phyloP scores from a whole-genome alignment of 2,888 invertebrate species.

The Tipula helvola region DNA sequence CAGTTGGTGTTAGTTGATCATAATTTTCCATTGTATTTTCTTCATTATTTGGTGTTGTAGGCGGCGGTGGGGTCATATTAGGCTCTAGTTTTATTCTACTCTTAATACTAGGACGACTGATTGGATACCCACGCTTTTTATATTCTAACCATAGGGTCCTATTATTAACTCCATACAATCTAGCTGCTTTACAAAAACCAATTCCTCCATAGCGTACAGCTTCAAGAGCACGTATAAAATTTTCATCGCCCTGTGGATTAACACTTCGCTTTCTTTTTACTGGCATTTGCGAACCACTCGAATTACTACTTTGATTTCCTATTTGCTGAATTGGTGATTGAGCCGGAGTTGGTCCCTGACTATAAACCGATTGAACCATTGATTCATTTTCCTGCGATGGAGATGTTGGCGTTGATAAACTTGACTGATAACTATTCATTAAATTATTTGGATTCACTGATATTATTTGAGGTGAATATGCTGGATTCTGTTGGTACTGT shows the following conservation, averaged over 20 bases:
- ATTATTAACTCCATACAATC: conserved; percentile 75
- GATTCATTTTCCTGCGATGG: conserved; percentile 42
- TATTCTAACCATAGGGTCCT: conserved; percentile 76
- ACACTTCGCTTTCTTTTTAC: conserved; percentile 58
- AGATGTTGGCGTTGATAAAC: conserved; percentile 42
- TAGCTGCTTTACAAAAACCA: conserved; percentile 74
- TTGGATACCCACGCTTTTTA: conserved; percentile 72
- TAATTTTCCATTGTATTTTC: conserved; percentile 34
- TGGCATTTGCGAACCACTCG: conserved; percentile 25
- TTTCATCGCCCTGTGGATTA: conserved; percentile 72
- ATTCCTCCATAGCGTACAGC: conserved; percentile 73
- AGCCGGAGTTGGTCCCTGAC: conserved; percentile 36
- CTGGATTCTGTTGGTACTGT: conserved; percentile 20
- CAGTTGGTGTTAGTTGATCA: conserved; percentile 29
- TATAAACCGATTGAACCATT: conserved; percentile 39
- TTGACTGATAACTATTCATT: conserved; percentile 39
- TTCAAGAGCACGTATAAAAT: conserved; percentile 67
- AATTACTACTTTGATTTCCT: not conserved
- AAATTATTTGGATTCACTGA: conserved; percentile 38
- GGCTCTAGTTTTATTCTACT: conserved; percentile 57
- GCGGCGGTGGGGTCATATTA: conserved; percentile 46
- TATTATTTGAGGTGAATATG: conserved; percentile 35
- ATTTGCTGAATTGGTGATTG: conserved; percentile 33
- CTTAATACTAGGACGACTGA: conserved; percentile 65
- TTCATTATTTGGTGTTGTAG: conserved; percentile 32